These are phyloP conservation scores for Riparia riparia DNA, from an alignment of 2,113 vertebrate genomes.

Conservation along the genomic window DNA sequence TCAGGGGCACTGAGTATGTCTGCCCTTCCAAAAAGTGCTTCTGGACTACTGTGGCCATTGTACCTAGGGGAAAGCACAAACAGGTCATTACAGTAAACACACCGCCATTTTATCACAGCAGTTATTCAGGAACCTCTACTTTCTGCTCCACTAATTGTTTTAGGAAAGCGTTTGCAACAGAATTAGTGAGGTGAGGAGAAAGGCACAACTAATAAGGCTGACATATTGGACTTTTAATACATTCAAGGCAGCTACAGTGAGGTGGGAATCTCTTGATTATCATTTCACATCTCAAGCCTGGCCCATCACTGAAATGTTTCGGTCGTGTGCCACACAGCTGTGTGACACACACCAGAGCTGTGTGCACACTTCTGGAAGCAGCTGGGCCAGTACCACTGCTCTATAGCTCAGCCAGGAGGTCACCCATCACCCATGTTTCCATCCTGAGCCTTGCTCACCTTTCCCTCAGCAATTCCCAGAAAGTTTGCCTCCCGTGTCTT, in stretches of 20 bases:
- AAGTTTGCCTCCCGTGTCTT: neutral
- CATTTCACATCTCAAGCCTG: neutral
- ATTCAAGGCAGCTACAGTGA: neutral
- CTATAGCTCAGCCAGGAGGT: neutral
- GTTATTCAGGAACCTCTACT: neutral
- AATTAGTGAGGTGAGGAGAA: neutral
- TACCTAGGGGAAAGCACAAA: slow-evolving; percentile 44
- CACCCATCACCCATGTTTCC: neutral
- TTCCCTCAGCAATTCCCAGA: neutral
- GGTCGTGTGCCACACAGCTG: neutral
- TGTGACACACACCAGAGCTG: neutral
- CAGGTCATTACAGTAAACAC: neutral
- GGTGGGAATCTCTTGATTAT: neutral
- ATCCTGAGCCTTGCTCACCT: neutral
- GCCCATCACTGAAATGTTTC: neutral
- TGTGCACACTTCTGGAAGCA: neutral
- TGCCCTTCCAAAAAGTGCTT: slow-evolving; percentile 88
- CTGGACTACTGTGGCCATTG: slow-evolving; percentile 80
- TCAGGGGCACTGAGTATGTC: slow-evolving; percentile 89
- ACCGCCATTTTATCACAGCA: neutral
- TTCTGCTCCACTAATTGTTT: neutral
- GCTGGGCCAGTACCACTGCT: neutral
- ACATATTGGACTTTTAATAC: neutral
- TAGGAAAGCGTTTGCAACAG: neutral
- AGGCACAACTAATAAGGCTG: neutral